Evolutionary conservation across 2,888 invertebrate genomes (phyloP), one percentile per base, ranked within the genome.

Genomic region (Epistrophella euchroma): DNA sequence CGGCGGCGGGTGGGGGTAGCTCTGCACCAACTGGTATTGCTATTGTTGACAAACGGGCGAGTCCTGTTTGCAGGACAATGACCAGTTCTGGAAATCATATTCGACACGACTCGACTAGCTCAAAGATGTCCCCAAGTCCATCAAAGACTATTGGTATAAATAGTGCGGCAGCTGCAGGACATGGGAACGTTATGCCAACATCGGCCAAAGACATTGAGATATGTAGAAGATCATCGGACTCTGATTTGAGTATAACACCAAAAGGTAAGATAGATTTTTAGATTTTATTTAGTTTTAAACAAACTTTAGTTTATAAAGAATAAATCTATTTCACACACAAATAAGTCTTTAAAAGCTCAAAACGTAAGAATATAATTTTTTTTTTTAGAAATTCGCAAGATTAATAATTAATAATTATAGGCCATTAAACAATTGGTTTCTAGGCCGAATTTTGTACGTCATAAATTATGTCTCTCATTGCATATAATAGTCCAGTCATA

Each of bases 171-270:
- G 19, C 47, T 25, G 50, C 55, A 22, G 47, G 92, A 15, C 71
- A 93, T n/a, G 90, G 90, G 2, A 91, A 89, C 22, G 91, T 91
- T 72, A 89, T 91, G 3, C 89, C 92, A 35, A 64, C 73, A 15
- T 28, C 82, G 11, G 60, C 25, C 45, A 94, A 91, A 74, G 80
- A 90, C 91, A 68, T 91, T 91, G 92, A 94, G 92, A 93, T 96
- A 85, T 96, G 96, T 90, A 94, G 98, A 71, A 94, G 98, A 88
- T 98, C 98, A 4, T 98, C 98, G 3, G 98, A 98, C 92, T 98
- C 98, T 0, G 98, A 98, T 93, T 93, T 98, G 88, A 98, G 97
- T 93, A 95, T 97, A 64, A 97, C 98, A 13, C 97, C 98, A 5
- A 98, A 97, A 96, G 98, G 98, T 98, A 93, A 93, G 91, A 89